Conservation (phyloP, 2,113 vertebrate species). For the Camelus dromedarius region DNA sequence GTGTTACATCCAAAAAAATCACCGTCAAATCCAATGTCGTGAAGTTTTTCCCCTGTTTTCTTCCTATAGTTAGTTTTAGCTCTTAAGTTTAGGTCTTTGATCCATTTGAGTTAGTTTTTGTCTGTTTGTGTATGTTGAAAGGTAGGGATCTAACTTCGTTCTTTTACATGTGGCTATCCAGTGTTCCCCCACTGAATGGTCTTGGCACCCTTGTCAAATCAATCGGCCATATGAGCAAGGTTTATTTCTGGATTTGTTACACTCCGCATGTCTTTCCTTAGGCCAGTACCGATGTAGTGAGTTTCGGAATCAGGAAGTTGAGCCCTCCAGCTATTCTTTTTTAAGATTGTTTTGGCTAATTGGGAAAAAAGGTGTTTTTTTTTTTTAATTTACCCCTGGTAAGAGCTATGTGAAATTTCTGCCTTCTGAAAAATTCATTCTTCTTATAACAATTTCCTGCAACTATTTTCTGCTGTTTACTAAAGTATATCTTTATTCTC, state of each 20-base stretch:
- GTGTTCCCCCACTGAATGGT: background rate
- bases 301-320: conserved; percentile 55
- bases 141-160: background rate
- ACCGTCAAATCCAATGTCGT: background rate
- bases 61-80: background rate
- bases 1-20: background rate
- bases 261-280: background rate
- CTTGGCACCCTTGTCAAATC: background rate
- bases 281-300: background rate
- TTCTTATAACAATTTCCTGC: conserved; percentile 2
- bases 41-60: background rate
- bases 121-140: background rate
- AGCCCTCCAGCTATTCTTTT: conserved; percentile 29
- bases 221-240: no score
- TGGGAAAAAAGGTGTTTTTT: background rate
- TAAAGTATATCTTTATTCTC: conserved; percentile 18
- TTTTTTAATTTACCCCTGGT: background rate
- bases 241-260: background rate
- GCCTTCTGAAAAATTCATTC: conserved; percentile 27
- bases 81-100: background rate
- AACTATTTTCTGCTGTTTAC: conserved; percentile 21
- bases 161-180: background rate
- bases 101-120: background rate
- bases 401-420: conserved; percentile 42
- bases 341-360: background rate